Evolutionary conservation across 2,113 vertebrate species (phyloP).

Genomic region (Sinocyclocheilus anophthalmus): DNA sequence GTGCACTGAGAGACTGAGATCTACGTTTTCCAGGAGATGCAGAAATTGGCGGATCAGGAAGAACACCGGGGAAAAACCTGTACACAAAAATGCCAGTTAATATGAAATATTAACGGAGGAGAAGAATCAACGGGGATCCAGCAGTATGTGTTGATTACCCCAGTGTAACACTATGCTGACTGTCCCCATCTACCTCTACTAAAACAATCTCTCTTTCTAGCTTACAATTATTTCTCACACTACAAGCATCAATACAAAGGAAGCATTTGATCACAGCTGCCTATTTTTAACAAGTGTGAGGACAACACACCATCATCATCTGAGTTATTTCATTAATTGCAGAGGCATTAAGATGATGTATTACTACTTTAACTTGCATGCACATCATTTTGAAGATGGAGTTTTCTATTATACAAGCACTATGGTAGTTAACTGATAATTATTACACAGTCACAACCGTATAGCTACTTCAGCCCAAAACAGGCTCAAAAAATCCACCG

Average conservation of each 20-base stretch:
- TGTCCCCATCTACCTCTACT: not conserved
- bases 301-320: not conserved
- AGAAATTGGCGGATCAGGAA: constrained; percentile 82
- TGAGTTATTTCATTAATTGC: not conserved
- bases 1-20: constrained; percentile 90
- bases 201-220: not conserved
- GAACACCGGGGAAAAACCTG: constrained; percentile 86
- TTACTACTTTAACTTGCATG: not conserved
- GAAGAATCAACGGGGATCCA: not conserved
- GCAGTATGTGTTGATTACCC: too few species aligned
- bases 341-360: not conserved
- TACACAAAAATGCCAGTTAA: not conserved
- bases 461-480: not conserved
- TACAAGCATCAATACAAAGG: not conserved
- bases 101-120: not conserved
- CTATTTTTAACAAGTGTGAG: not conserved
- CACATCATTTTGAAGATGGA: not conserved
- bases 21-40: constrained; percentile 85
- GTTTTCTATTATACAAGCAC: not conserved
- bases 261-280: constrained; percentile 10
- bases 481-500: not conserved
- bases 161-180: too few species aligned
- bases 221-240: not conserved
- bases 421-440: not conserved
- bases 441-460: not conserved